Base-by-base conservation (phyloP, 2,888 invertebrate genomes). In the Zygogramma bicolorata region DNA sequence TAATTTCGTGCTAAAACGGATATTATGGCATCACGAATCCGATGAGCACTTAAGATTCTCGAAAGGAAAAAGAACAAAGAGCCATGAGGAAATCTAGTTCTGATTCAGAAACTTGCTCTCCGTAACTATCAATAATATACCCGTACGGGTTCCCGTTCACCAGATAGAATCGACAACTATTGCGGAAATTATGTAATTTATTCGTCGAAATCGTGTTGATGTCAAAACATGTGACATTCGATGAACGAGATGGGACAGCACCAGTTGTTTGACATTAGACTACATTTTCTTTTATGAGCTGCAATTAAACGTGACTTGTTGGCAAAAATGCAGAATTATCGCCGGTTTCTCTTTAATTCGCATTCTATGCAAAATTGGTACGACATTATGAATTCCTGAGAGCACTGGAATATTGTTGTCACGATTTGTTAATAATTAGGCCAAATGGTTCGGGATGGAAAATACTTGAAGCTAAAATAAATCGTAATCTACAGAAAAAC, bases 191-290 rank as follows among this genome's bases (percentile, higher is more conserved):
- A 69, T 71, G 71, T 61, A 74, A 71, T 68, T 67, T 34, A 66
- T 65, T 65, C 57, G 60, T 59, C 63, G 70, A 61, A 65, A 63
- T 38, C 69, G 49, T 62, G 66, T 42, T 31, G 8, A 67, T 70
- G 66, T 70, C 40, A 70, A 67, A 68, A 68, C 66, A 68, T 68
- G 71, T 58, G 62, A 69, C 65, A 42, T 46, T 68, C 68, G 65
- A 70, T 61, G 70, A 74, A 71, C 65, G 59, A 69, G 69, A 70
- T 58, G 42, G 69, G 66, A 68, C 59, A 49, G 63, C 53, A 61
- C 74, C 71, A 71, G 63, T 63, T 71, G 71, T 38, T 68, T 58
- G 74, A 74, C 74, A 71, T 74, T 74, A 70, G 65, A 74, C 74
- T 65, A 68, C 60, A 68, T 72, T 68, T 67, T 68, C 71, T 67